Evolutionary conservation across 2,888 invertebrate genomes (phyloP), one percentile per base, ranked within the genome.

Genomic region (Glyphotaelius pellucidus): DNA sequence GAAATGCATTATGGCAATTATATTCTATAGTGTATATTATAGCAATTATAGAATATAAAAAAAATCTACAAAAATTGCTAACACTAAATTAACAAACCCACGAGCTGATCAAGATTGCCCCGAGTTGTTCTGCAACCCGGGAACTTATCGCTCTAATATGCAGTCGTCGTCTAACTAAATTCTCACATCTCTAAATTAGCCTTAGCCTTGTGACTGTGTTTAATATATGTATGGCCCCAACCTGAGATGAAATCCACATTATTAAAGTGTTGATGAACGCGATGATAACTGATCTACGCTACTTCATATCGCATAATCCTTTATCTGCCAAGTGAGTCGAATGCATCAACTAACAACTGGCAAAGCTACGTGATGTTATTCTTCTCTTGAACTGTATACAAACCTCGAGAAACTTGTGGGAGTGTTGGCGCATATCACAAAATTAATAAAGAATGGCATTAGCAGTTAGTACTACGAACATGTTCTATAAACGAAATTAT

Each of bases 311-410:
- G 4, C 81, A 32, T 9, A 32, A 81, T 81, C 81, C 81, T 31
- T 81, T 81, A 81, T 81, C 81, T 31, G 81, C 81, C 81, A 80
- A 31, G 86, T n/a, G 90, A 11, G 30, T 9, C 30, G 14, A 47
- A 35, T 86, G 47, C 86, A 35, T 67, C 67, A 67, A 67, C 25
- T 67, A 7, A 25, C 67, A 25, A 67, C 25, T 25, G 67, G 67
- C 67, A 25, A 67, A 67, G 67, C 67, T 25, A 25, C 25, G 67
- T 67, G 67, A 25, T 67, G 67, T 67, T 25, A 25, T 67, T 67
- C n/a, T n/a, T 9, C 25, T 67, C n/a, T 7, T n/a, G 2, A 7
- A 52, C 19, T 5, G 25, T n/a, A 67, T n/a, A n/a, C 67, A n/a
- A 52, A 15, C 52, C 19, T 5, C 19, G 52, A 52, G 19, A 25